Evolutionary conservation across 2,888 invertebrate species (phyloP), one percentile per base, ranked within the genome.

Genomic region (Pristionchus exspectatus): DNA sequence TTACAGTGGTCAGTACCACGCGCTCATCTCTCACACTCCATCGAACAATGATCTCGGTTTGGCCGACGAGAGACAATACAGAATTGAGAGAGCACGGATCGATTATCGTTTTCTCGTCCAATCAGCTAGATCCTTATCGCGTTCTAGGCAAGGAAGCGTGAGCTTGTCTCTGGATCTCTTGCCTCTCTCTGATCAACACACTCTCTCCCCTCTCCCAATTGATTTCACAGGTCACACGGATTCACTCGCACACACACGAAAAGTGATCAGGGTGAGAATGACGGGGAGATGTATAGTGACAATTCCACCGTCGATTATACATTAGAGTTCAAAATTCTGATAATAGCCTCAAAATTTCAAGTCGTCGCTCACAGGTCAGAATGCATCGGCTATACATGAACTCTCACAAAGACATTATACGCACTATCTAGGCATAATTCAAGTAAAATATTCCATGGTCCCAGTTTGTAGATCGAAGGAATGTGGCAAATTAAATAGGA

Each of bases 181-280:
- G 50, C 54, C 27, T 33, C 81, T 81, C n/a, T 50, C 27, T 54
- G 50, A 77, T 77, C 50, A 54, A 2, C 50, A 12, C 33, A 81
- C 50, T 50, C 81, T 54, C 81, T 50, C 12, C 3, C 72, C 38
- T 44, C 38, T 38, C 38, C 50, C 81, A 27, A 81, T 81, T 54
- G 81, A 81, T 54, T 50, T n/a, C 81, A 27, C 81, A 54, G 81
- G 44, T 74, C 74, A 74, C 81, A 81, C 50, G 81, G 81, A 33
- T 50, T 50, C 44, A 50, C 24, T 77, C 30, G 27, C 69, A 30
- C 18, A 30, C 18, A 30, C 30, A 72, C 69, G 69, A 72, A 72
- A 33, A 74, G 24, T 63, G 30, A 72, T 72, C 16, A 30, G 72
- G 1, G 72, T 30, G 72, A 21, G 33, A 72, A 30, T 72, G 44